These are phyloP conservation scores for Heteractis magnifica DNA, from an alignment of 92 coral and sea anemone species.

Conservation along the genomic window DNA sequence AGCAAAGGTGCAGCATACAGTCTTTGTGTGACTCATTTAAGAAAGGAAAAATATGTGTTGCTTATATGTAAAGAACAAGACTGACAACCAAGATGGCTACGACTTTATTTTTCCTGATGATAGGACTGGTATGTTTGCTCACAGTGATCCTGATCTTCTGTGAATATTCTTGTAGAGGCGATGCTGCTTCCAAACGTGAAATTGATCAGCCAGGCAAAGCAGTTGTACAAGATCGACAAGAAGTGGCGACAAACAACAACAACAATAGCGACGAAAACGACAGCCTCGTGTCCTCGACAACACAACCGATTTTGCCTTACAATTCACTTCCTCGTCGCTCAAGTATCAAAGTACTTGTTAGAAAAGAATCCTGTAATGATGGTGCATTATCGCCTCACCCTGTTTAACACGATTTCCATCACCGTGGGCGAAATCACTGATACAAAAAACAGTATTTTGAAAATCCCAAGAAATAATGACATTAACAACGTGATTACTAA, in stretches of 20 bases:
- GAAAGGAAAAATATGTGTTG: not conserved
- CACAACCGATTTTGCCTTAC: not conserved
- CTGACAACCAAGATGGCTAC: conserved; percentile 8
- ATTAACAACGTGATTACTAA: no score
- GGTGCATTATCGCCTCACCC: not conserved
- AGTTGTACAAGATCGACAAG: not conserved
- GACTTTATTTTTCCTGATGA: conserved; percentile 16
- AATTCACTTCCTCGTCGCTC: not conserved
- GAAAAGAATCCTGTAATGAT: conserved; percentile 1
- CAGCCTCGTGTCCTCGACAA: not conserved
- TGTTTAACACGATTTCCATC: not conserved
- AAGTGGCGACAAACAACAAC: conserved; percentile 6
- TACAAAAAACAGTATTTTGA: no score
- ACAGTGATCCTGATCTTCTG: conserved; percentile 19
- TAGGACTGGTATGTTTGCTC: conserved; percentile 23
- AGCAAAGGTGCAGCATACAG: not conserved
- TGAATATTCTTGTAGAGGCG: conserved; percentile 31
- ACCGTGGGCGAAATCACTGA: not conserved
- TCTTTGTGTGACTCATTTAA: not conserved
- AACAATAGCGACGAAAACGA: conserved; percentile 5
- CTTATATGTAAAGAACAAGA: not conserved
- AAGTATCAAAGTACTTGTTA: conserved; percentile 9
- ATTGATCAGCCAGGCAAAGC: not conserved
- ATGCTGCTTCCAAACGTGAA: not conserved
- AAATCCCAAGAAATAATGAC: no score